These are phyloP conservation scores for Brachymystax lenok DNA, from an alignment of 2,797 vertebrate species.

Conservation along the genomic window DNA sequence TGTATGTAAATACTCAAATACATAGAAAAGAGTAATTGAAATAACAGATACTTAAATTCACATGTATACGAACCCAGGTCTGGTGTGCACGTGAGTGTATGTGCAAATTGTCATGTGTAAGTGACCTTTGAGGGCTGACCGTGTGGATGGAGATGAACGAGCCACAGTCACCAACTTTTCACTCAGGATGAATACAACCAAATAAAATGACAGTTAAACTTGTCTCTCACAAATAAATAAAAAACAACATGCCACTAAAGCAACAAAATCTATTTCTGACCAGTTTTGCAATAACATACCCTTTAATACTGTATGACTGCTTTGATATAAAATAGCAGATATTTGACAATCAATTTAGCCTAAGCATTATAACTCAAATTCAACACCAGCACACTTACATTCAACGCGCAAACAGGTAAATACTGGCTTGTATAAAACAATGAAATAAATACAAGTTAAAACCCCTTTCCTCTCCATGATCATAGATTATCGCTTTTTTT, in stretches of 20 bases:
- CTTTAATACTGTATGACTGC: neutral
- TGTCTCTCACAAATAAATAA: neutral
- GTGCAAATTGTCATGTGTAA: neutral
- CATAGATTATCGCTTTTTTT: conserved; percentile 23
- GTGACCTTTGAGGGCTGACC: neutral
- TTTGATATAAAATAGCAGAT: conserved; percentile 6
- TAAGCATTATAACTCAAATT: conserved; percentile 18
- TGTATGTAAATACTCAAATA: no score
- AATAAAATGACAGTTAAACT: neutral
- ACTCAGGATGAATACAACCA: neutral
- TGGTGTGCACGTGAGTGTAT: no score
- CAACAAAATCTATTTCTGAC: neutral
- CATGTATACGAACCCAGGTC: no score
- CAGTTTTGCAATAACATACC: neutral
- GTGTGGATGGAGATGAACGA: neutral
- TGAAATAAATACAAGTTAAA: neutral
- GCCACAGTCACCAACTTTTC: no score
- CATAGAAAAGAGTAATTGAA: no score
- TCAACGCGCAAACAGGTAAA: conserved; percentile 19
- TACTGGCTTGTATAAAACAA: conserved; percentile 11
- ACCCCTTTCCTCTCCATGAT: conserved; percentile 14
- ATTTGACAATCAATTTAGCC: conserved; percentile 29
- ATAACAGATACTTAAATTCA: no score
- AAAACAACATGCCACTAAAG: neutral
- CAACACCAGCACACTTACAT: conserved; percentile 19